Base-by-base conservation (phyloP, 2,888 invertebrate genomes). In the Aquatica leii region DNA sequence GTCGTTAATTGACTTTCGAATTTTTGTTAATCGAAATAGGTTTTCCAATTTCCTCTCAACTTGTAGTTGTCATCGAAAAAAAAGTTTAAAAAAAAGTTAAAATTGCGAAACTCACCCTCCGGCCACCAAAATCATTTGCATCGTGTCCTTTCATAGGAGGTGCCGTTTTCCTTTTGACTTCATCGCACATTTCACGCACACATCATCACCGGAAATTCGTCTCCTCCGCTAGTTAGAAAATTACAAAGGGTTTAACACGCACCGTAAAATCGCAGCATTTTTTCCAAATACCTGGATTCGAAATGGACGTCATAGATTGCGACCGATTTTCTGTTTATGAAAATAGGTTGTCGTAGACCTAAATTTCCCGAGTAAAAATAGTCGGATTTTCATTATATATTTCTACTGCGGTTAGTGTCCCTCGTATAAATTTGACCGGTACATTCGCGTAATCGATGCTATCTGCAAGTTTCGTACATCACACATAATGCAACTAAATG, bases 81-180 rank as follows among this genome's bases (percentile, higher is more conserved):
- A 24, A 4, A 6, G 6, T 41, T 12, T 14, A 14, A 41, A 41
- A 15, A 14, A 41, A 14, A 41, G 15, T 14, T 14, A 41, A 14
- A 46, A 52, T 48, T 15, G 1, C 14, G 17, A 34, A 51, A 57
- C 81, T 80, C 74, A 81, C 82, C 84, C 84, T 76, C 85, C 85
- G 71, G 84, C 85, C 54, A 82, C 84, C 71, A 86, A 76, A 74
- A 85, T 85, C 85, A 85, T 85, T 83, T 86, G 85, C 85, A 86
- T 86, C 66, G 34, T 62, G 54, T 73, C 82, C 40, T 55, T 55
- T 50, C 65, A 58, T 59, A 34, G 31, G 52, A 54, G 8, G 11
- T 53, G 53, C 53, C 48, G n/a, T 51, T 48, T 40, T 40, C 37
- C 54, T 15, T 17, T 24, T 34, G 17, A 37, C 49, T 12, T 17